phyloP scores from a whole-genome alignment of 2,113 vertebrate species.

The Forbesichthys papilliferus region DNA sequence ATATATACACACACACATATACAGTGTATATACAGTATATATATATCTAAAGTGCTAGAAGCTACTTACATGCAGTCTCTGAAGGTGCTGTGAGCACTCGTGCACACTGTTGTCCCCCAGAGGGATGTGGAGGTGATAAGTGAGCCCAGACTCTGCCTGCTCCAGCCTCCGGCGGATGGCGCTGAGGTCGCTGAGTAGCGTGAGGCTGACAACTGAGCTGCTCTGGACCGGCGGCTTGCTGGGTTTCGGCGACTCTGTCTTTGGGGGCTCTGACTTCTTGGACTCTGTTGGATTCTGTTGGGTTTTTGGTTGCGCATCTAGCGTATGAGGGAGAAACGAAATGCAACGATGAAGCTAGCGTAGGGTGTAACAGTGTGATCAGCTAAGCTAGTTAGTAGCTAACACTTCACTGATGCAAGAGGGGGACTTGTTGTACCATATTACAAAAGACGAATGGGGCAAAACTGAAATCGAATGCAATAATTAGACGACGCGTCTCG shows the following conservation, averaged over 20 bases:
- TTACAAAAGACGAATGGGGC: too few relatives aligned
- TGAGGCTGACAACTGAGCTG: constrained; percentile 46
- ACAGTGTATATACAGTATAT: too few relatives aligned
- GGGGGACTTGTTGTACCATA: too few relatives aligned
- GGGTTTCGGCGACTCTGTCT: not conserved
- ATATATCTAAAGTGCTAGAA: not conserved
- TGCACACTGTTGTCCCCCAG: constrained; percentile 83
- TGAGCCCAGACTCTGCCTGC: constrained; percentile 79
- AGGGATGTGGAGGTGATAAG: constrained; percentile 80
- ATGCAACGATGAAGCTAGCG: not conserved
- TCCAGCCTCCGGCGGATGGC: constrained; percentile 85
- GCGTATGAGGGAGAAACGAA: not conserved
- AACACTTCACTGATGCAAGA: too few relatives aligned
- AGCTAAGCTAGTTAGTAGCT: too few relatives aligned
- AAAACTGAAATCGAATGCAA: too few relatives aligned
- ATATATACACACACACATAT: too few relatives aligned
- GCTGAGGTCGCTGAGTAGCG: constrained; percentile 83
- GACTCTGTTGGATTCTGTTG: too few relatives aligned
- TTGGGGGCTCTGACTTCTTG: constrained; percentile 5
- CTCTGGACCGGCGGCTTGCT: not conserved
- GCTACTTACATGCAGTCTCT: constrained; percentile 82
- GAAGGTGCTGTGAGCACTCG: constrained; percentile 85
- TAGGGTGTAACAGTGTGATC: too few relatives aligned
- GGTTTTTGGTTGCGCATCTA: not conserved
- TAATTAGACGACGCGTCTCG: too few relatives aligned